Conservation (phyloP, 2,113 vertebrate genomes). For the Raja brachyura region DNA sequence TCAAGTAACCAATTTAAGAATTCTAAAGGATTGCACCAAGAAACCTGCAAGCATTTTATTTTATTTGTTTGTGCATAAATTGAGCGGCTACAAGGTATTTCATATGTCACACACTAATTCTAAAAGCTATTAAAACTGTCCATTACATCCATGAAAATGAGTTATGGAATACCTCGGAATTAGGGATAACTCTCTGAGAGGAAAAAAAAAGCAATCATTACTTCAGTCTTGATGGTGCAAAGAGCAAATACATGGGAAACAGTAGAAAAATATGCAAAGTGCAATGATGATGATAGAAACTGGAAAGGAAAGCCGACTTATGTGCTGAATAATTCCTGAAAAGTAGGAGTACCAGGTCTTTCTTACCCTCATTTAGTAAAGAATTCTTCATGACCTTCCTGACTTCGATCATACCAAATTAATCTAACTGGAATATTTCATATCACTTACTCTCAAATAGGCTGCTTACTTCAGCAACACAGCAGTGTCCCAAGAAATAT, state of each 20-base stretch:
- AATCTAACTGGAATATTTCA: background rate
- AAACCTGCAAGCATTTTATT: background rate
- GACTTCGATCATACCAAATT: background rate
- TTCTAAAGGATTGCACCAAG: background rate
- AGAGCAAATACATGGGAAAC: background rate
- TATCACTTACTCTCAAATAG: too few relatives aligned
- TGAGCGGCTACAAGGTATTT: background rate
- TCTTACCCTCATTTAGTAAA: background rate
- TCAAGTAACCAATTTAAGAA: background rate
- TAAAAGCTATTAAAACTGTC: background rate
- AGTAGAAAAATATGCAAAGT: background rate
- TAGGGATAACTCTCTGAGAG: constrained; percentile 9
- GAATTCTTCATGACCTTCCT: background rate
- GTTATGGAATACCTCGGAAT: constrained; percentile 9
- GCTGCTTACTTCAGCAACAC: background rate
- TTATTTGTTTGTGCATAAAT: background rate
- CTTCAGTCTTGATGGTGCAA: background rate
- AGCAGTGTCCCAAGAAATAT: background rate
- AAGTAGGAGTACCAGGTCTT: background rate
- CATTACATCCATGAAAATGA: background rate
- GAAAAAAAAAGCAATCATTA: background rate
- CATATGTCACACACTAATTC: background rate
- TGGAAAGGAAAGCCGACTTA: background rate
- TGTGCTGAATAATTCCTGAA: background rate
- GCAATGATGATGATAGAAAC: background rate